Evolutionary conservation across 64 coral and sea anemone species (phyloP).

Genomic region (Pocillopora verrucosa): DNA sequence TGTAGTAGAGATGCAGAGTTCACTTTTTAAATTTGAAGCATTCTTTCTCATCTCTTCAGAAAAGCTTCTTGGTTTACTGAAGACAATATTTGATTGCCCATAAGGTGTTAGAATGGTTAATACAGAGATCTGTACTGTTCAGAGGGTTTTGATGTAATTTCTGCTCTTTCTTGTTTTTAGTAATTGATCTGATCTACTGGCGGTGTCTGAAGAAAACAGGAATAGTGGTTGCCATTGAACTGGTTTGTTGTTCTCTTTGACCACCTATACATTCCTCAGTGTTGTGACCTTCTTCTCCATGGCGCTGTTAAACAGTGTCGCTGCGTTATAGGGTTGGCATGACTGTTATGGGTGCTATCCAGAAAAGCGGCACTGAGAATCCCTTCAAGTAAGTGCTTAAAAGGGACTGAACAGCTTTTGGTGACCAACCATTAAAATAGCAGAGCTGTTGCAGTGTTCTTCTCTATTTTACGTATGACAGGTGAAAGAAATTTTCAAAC

Average conservation of each 20-base stretch:
- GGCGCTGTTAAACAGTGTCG: conserved; percentile 85
- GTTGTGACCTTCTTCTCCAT: conserved; percentile 97
- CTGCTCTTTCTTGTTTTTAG: conserved; percentile 39
- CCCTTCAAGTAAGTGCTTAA: conserved; percentile 85
- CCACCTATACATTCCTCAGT: conserved; percentile 70
- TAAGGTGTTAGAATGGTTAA: too few relatives aligned
- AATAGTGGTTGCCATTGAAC: conserved; percentile 51
- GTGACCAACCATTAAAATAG: too few relatives aligned
- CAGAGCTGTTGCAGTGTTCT: too few relatives aligned
- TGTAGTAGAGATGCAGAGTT: too few relatives aligned
- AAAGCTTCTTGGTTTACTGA: too few relatives aligned
- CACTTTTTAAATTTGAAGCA: too few relatives aligned
- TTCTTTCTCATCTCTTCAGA: too few relatives aligned
- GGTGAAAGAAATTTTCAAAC: too few relatives aligned
- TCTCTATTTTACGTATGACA: too few relatives aligned
- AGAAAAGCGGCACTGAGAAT: conserved; percentile 93
- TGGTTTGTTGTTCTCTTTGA: conserved; percentile 77
- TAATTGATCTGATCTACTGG: conserved; percentile 99
- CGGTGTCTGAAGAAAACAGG: conserved; percentile 84
- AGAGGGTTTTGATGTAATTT: neutral
- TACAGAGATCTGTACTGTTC: too few relatives aligned
- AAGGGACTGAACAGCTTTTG: neutral
- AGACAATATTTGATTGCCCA: too few relatives aligned
- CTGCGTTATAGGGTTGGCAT: conserved; percentile 89
- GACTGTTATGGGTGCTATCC: conserved; percentile 98